Percentiles rank a stretch among this genome's conserved stretches.
phyloP scores from a whole-genome alignment of 1,140 invertebrate species.

The Panulirus ornatus region DNA sequence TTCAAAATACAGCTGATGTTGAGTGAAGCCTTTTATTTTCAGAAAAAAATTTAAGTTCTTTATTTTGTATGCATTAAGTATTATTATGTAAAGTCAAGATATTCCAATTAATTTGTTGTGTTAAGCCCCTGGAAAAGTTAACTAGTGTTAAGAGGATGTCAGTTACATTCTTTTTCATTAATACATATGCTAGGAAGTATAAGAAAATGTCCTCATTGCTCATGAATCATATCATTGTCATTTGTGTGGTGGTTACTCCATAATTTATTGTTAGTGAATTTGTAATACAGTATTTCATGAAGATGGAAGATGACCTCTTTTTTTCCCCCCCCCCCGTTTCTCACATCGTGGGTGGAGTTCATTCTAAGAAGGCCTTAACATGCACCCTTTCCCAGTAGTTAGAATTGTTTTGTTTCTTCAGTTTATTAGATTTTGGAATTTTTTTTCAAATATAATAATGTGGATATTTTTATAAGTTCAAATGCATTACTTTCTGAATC shows the following conservation, averaged over 20 bases:
- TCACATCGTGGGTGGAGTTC: slow-evolving; percentile 6
- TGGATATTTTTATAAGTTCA: not conserved
- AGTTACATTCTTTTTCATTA: not conserved
- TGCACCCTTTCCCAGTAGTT: slow-evolving; percentile 10
- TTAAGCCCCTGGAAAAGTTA: not conserved
- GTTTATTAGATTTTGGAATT: slow-evolving; percentile 27
- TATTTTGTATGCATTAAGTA: not conserved
- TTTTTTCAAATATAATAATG: not conserved
- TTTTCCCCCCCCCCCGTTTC: not conserved
- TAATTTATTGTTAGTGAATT: slow-evolving; percentile 21
- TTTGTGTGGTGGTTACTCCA: slow-evolving; percentile 22
- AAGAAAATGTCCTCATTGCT: slow-evolving; percentile 43
- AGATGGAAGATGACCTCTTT: slow-evolving; percentile 10
- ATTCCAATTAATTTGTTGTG: not conserved
- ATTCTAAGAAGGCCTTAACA: slow-evolving; percentile 17
- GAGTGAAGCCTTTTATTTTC: not conserved
- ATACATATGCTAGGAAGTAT: slow-evolving; percentile 10
- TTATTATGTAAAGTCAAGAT: not conserved
- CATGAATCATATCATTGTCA: slow-evolving; percentile 63
- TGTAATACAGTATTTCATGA: slow-evolving; percentile 45
- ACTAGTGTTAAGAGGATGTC: not conserved
- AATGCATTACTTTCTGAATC: not conserved
- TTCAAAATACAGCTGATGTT: not conserved
- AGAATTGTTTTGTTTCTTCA: not conserved
- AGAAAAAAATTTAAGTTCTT: not conserved